phyloP scores from a whole-genome alignment of 2,888 invertebrate genomes.

The Xylota sylvarum region DNA sequence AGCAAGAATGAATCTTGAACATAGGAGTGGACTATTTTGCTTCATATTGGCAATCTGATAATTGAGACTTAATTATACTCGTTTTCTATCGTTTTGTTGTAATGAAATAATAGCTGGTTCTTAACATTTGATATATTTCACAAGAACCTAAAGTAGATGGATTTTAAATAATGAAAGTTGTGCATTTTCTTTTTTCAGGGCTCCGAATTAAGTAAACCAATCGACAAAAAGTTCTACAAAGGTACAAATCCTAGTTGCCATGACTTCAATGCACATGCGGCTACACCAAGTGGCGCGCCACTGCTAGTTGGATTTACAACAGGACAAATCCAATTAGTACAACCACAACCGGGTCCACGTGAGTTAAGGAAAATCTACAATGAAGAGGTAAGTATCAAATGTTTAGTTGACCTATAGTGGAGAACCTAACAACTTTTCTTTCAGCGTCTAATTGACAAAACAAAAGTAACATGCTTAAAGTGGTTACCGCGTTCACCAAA shows the following conservation, averaged over 20 bases:
- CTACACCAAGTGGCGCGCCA: slow-evolving; percentile 93
- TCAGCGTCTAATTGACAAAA: slow-evolving; percentile 85
- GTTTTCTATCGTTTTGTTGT: too few relatives aligned
- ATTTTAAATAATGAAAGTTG: too few relatives aligned
- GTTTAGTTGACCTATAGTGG: not conserved
- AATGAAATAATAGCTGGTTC: too few relatives aligned
- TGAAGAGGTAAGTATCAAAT: slow-evolving; percentile 91
- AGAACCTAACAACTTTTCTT: slow-evolving; percentile 36
- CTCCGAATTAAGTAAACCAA: slow-evolving; percentile 97
- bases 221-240: slow-evolving; percentile 99
- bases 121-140: too few relatives aligned
- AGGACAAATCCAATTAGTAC: slow-evolving; percentile 98
- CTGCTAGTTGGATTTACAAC: slow-evolving; percentile 99
- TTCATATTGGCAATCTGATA: too few relatives aligned
- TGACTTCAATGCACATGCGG: slow-evolving; percentile 96
- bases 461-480: slow-evolving; percentile 94
- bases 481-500: slow-evolving; percentile 99
- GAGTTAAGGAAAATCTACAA: slow-evolving; percentile 98
- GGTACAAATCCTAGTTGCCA: slow-evolving; percentile 99
- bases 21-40: too few relatives aligned
- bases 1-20: too few relatives aligned
- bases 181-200: slow-evolving; percentile 90
- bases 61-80: too few relatives aligned
- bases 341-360: slow-evolving; percentile 98
- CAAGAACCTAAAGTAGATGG: too few relatives aligned